Conservation (phyloP, 1,140 invertebrate species). For the Zaprionus vittiger region DNA sequence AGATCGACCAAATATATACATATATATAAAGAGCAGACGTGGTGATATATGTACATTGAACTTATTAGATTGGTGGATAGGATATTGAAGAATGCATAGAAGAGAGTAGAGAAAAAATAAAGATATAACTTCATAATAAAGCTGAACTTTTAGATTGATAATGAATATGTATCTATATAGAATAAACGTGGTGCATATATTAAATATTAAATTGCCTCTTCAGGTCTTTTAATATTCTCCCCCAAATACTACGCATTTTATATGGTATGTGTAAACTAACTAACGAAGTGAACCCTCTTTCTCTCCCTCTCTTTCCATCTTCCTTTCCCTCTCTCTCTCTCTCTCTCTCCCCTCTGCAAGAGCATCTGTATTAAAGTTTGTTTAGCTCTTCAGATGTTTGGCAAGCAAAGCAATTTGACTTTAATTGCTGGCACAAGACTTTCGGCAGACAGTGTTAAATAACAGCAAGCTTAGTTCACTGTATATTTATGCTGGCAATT, state of each 20-base stretch:
- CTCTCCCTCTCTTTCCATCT: background rate
- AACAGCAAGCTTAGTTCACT: background rate
- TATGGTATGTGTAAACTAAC: background rate
- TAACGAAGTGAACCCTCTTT: background rate
- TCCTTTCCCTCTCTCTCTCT: background rate
- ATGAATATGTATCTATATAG: no score
- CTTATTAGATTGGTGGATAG: background rate
- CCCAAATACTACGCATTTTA: background rate
- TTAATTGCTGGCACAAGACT: conserved; percentile 6
- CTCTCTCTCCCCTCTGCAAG: background rate
- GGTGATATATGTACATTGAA: no score
- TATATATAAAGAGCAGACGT: no score
- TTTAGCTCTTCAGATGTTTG: background rate
- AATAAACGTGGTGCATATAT: no score
- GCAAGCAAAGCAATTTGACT: background rate
- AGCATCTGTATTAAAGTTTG: background rate
- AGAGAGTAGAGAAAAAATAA: no score
- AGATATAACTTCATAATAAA: no score
- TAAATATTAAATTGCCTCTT: no score
- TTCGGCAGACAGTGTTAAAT: conserved; percentile 5
- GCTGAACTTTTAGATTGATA: no score
- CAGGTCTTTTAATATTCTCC: no score
- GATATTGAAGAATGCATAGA: no score
- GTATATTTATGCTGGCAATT: background rate
- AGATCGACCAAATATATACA: no score